Conservation (phyloP, 2,888 invertebrate species). For the Cataglyphis livida region DNA sequence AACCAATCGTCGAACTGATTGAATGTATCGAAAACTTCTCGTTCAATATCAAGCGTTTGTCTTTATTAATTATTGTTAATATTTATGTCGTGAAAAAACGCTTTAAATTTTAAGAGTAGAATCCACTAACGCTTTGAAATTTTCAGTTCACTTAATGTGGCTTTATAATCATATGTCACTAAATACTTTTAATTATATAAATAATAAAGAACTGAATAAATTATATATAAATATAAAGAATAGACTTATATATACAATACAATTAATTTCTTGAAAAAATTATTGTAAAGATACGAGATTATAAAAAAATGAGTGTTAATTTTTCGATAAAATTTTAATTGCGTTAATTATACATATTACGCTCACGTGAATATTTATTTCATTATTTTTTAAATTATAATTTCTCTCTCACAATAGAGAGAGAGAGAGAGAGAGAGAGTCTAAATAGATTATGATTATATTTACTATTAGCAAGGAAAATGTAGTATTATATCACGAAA, state of each 20-base stretch:
- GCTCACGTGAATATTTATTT: not conserved
- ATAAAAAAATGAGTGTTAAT: not conserved
- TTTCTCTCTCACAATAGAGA: not conserved
- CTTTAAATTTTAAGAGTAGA: not conserved
- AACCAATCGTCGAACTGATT: constrained; percentile 16
- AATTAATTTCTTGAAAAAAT: constrained; percentile 9
- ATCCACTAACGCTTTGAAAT: not conserved
- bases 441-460: not conserved
- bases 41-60: not conserved
- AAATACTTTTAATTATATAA: not conserved
- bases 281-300: not conserved
- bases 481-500: not conserved
- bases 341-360: constrained; percentile 7
- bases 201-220: not conserved
- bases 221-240: not conserved
- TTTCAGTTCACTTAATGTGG: not conserved
- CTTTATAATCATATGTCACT: not conserved
- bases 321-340: constrained; percentile 28
- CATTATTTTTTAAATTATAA: not conserved
- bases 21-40: not conserved
- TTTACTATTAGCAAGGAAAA: not conserved
- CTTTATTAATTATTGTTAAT: constrained; percentile 23
- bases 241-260: not conserved
- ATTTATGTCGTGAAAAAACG: not conserved
- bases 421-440: not conserved